Percentiles rank a stretch among this genome's conserved stretches.
Conservation (phyloP, 2,888 invertebrate species). For the Mesorhabditis spiculigera region DNA sequence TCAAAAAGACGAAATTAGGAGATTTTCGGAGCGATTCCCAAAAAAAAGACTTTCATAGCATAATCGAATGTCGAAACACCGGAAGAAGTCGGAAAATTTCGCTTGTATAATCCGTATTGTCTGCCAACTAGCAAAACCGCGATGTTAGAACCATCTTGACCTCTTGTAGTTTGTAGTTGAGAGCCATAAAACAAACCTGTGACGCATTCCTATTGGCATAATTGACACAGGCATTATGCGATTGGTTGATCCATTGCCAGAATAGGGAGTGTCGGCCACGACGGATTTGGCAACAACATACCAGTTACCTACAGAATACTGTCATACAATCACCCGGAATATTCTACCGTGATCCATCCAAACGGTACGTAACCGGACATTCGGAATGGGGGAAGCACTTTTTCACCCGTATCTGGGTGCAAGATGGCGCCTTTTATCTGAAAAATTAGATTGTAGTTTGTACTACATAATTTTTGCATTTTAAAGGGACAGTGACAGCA, state of each 20-base stretch:
- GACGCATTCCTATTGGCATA: conserved; percentile 64
- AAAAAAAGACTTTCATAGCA: too few species aligned
- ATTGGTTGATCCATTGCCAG: conserved; percentile 66
- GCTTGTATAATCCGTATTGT: too few species aligned
- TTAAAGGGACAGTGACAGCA: too few species aligned
- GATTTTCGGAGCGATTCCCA: too few species aligned
- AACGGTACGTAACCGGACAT: conserved; percentile 65
- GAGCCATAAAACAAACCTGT: conserved; percentile 60
- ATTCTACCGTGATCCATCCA: conserved; percentile 61
- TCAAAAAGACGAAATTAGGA: too few species aligned
- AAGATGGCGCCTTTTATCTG: conserved; percentile 55
- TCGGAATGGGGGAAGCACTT: conserved; percentile 63
- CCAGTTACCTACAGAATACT: conserved; percentile 63
- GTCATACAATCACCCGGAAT: neutral
- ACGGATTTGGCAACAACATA: conserved; percentile 62
- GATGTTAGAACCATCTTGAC: too few species aligned
- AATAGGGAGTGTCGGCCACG: conserved; percentile 61
- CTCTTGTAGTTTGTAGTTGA: too few species aligned
- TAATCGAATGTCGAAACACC: too few species aligned
- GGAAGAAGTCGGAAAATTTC: too few species aligned
- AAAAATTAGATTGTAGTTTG: neutral
- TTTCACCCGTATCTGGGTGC: conserved; percentile 60
- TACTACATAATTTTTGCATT: too few species aligned
- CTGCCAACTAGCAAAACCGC: too few species aligned
- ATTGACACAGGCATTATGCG: conserved; percentile 65